These are phyloP conservation scores for Phymorhynchus buccinoides DNA, from an alignment of 1,140 invertebrate species.

Conservation along the genomic window DNA sequence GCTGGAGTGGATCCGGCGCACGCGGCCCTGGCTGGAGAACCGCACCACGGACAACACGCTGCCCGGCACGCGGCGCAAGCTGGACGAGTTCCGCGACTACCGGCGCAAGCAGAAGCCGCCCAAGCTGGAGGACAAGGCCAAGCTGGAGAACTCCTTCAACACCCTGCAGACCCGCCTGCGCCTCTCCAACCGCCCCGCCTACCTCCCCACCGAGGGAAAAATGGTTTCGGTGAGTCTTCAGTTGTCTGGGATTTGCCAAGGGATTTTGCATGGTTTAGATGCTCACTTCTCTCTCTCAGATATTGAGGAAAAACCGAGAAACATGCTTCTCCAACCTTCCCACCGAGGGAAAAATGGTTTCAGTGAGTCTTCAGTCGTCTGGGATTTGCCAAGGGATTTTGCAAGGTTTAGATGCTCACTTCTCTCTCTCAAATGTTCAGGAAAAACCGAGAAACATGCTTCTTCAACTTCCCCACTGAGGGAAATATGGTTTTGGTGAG, in stretches of 20 bases:
- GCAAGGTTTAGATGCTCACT: no score
- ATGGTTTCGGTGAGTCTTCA: constrained; percentile 93
- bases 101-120: constrained; percentile 98
- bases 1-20: constrained; percentile 97
- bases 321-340: constrained; percentile 99
- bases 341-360: constrained; percentile 98
- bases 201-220: constrained; percentile 99
- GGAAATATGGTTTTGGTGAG: constrained; percentile 96
- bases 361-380: no score
- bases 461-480: constrained; percentile 98
- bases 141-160: constrained; percentile 99
- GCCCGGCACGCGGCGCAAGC: constrained; percentile 95
- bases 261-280: no score
- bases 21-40: constrained; percentile 96
- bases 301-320: no score
- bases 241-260: no score
- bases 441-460: no score
- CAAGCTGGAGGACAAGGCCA: constrained; percentile 98
- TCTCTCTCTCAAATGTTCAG: no score
- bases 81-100: constrained; percentile 99
- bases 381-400: no score
- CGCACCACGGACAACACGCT: constrained; percentile 98
- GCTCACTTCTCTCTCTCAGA: no score
- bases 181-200: constrained; percentile 96
- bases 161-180: constrained; percentile 96